Base-by-base conservation (phyloP, 2,888 invertebrate species). In the Brachynemurus nebulosus region DNA sequence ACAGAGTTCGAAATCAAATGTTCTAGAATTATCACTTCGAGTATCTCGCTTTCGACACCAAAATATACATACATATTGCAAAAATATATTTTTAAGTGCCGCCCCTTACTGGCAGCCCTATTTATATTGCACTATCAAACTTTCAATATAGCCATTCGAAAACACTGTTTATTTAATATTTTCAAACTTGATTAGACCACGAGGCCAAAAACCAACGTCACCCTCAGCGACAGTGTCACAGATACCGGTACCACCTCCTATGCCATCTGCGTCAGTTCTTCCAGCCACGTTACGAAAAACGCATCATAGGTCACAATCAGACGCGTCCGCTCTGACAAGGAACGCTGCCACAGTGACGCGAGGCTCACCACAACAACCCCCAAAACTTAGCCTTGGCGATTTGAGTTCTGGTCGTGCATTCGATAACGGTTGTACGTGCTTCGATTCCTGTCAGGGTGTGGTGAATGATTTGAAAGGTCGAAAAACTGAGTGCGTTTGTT, bases 351-450 rank as follows among this genome's bases (percentile, higher is more conserved):
- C 54, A 30, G 53, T 58, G 40, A 47, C 45, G 12, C 49, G 52
- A 43, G 51, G 52, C 33, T 47, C 52, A 4, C 51, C 52, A 27
- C 37, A 46, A 16, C 21, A 33, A 21, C 44, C 72, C 69, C 42
- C 67, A 70, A 82, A 80, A 58, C 68, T 83, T 52, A 80, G 81
- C 57, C 70, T 92, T 42, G 93, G 93, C 45, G 95, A 97, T 68
- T 68, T 96, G 54, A 83, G 86, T 44, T 89, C 95, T 12, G 97
- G 96, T 33, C 78, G 88, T 57, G 96, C 95, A 20, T 97, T 96
- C 65, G 95, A 97, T 68, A 95, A 84, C 64, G 95, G 95, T 49
- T 98, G 97, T 69, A 76, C 80, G 51, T 92, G 92, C 62, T 89
- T 89, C 56, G 80, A 84, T 60, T 86, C 86, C 57, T 86, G 89